Evolutionary conservation across 2,797 vertebrate species (phyloP).

Genomic region (Falco columbarius): DNA sequence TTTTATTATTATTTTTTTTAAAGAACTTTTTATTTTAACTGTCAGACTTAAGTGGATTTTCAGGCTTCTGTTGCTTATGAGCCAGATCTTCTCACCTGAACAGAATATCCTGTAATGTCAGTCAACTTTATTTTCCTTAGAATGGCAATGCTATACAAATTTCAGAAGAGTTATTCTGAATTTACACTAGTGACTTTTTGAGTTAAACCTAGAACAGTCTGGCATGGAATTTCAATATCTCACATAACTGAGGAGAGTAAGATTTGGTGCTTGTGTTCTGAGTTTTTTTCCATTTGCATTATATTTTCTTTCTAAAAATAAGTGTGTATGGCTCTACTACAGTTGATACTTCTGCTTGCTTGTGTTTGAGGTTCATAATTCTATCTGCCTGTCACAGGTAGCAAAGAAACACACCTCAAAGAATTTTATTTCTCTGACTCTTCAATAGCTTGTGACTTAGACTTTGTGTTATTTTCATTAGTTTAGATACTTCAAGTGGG

Average conservation of each 20-base stretch:
- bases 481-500: not conserved
- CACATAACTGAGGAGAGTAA: not conserved
- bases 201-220: not conserved
- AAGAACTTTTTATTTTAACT: not conserved
- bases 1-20: not conserved
- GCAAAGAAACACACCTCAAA: not conserved
- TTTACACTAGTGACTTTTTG: not conserved
- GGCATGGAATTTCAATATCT: not conserved
- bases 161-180: not conserved
- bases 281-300: not conserved
- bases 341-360: not conserved
- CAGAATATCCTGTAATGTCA: not conserved
- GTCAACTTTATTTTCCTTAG: not conserved
- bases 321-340: not conserved
- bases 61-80: not conserved
- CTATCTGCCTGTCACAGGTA: not conserved
- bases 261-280: not conserved
- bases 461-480: not conserved
- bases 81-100: not conserved
- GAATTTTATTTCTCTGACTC: not conserved
- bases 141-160: not conserved
- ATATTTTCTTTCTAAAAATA: not conserved
- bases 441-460: not conserved
- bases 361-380: not conserved
- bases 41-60: not conserved